Percentiles rank a stretch among this genome's conserved stretches.
These are phyloP conservation scores for Cinara cedri DNA, from an alignment of 2,888 invertebrate species.

Conservation along the genomic window DNA sequence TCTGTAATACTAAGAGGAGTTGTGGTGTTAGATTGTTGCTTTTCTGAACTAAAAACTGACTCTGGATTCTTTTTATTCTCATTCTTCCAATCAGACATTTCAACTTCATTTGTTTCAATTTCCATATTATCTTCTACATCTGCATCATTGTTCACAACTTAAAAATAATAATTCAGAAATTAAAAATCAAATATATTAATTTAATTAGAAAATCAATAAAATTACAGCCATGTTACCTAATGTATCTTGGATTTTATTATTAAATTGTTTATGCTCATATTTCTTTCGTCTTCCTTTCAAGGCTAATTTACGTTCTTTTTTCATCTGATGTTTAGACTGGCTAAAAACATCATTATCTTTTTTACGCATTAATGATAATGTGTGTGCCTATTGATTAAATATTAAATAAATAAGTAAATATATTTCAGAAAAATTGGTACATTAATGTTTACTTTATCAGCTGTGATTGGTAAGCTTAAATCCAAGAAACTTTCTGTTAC, in stretches of 20 bases:
- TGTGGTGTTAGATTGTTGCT: conserved; percentile 61
- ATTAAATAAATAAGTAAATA: background rate
- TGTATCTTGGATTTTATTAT: conserved; percentile 58
- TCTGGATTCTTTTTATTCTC: conserved; percentile 63
- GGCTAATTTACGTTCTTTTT: conserved; percentile 69
- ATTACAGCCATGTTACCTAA: conserved; percentile 50
- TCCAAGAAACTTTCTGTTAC: conserved; percentile 93
- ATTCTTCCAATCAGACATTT: conserved; percentile 60
- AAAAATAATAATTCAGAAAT: conserved; percentile 63
- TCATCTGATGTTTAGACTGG: conserved; percentile 70
- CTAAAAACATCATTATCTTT: conserved; percentile 59
- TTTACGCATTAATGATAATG: conserved; percentile 67
- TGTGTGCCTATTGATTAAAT: conserved; percentile 66
- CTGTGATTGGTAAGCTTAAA: conserved; percentile 86
- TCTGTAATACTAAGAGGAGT: conserved; percentile 57
- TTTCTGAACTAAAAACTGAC: conserved; percentile 73
- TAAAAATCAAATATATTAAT: background rate
- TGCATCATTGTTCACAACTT: conserved; percentile 78
- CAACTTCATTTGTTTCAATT: conserved; percentile 62
- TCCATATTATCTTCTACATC: conserved; percentile 81
- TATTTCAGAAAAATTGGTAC: conserved; percentile 4
- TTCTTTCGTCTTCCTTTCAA: conserved; percentile 61
- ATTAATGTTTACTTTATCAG: conserved; percentile 66
- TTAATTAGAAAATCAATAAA: background rate
- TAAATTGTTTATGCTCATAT: conserved; percentile 52